phyloP scores from a whole-genome alignment of 2,888 invertebrate genomes.

The Drosophila aldrichi region DNA sequence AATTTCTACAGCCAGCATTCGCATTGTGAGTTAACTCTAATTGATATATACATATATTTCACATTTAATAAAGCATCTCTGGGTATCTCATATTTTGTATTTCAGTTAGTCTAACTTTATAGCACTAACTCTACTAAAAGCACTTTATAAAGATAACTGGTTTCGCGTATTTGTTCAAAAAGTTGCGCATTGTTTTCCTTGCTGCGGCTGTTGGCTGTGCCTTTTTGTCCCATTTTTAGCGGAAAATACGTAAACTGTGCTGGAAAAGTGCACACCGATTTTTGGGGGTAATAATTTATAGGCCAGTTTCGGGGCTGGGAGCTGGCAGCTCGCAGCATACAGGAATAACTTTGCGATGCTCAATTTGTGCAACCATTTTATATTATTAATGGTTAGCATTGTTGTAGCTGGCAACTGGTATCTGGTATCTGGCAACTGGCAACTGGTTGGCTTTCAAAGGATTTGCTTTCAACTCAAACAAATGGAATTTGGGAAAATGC shows the following conservation, averaged over 20 bases:
- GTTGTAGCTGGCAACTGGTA: slow-evolving; percentile 32
- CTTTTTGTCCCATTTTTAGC: slow-evolving; percentile 32
- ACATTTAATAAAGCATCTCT: too few relatives aligned
- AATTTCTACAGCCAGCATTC: too few relatives aligned
- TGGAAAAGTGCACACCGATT: slow-evolving; percentile 46
- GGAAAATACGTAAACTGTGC: slow-evolving; percentile 58
- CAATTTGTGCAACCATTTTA: slow-evolving; percentile 53
- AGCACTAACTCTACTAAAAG: neutral
- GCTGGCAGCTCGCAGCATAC: slow-evolving; percentile 8
- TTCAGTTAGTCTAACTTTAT: too few relatives aligned
- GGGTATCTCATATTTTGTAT: too few relatives aligned
- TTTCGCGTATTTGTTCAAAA: slow-evolving; percentile 32
- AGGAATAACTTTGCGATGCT: slow-evolving; percentile 44
- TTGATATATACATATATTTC: too few relatives aligned
- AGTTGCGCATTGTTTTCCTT: slow-evolving; percentile 18
- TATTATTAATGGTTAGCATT: slow-evolving; percentile 57
- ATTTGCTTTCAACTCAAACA: slow-evolving; percentile 36
- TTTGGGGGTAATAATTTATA: slow-evolving; percentile 65
- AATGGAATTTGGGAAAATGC: slow-evolving; percentile 58
- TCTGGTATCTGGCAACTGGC: slow-evolving; percentile 35
- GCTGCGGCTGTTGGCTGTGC: slow-evolving; percentile 2
- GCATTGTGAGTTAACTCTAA: too few relatives aligned
- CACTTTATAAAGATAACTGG: neutral
- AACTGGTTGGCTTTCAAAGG: slow-evolving; percentile 37
- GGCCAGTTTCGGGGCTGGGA: slow-evolving; percentile 32